Evolutionary conservation across 2,888 invertebrate genomes (phyloP).

Genomic region (Cetonia aurata): DNA sequence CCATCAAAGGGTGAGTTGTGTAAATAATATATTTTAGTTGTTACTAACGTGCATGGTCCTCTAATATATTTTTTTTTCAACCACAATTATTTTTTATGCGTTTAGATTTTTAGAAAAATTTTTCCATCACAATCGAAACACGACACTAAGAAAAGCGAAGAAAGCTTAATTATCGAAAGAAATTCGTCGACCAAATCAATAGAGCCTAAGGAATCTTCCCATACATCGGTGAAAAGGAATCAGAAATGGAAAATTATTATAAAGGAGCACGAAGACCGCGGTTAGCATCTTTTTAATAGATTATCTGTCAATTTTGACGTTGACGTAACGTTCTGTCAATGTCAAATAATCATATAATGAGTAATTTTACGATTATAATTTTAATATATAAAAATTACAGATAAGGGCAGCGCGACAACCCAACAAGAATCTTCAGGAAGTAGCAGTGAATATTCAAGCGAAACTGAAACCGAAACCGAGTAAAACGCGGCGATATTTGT

Average conservation of each 20-base stretch:
- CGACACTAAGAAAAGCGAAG: background rate
- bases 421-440: slow-evolving; percentile 7
- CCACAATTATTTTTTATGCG: too few species aligned
- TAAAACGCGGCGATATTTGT: background rate
- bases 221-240: slow-evolving; percentile 25
- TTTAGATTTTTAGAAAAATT: background rate
- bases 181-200: background rate
- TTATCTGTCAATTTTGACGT: background rate
- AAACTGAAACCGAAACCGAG: slow-evolving; percentile 25
- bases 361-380: slow-evolving; percentile 5
- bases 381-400: slow-evolving; percentile 1
- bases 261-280: slow-evolving; percentile 48
- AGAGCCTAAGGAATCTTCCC: background rate
- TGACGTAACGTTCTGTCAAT: background rate
- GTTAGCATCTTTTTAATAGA: background rate
- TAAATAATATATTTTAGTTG: background rate
- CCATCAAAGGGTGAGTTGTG: slow-evolving; percentile 13
- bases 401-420: background rate
- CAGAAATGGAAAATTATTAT: slow-evolving; percentile 54
- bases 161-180: background rate
- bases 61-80: too few species aligned
- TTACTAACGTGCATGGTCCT: too few species aligned
- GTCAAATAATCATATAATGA: background rate
- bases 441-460: slow-evolving; percentile 20
- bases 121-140: slow-evolving; percentile 5